Evolutionary conservation across 2,797 vertebrate species (phyloP).

Genomic region (Threskiornis aethiopicus): DNA sequence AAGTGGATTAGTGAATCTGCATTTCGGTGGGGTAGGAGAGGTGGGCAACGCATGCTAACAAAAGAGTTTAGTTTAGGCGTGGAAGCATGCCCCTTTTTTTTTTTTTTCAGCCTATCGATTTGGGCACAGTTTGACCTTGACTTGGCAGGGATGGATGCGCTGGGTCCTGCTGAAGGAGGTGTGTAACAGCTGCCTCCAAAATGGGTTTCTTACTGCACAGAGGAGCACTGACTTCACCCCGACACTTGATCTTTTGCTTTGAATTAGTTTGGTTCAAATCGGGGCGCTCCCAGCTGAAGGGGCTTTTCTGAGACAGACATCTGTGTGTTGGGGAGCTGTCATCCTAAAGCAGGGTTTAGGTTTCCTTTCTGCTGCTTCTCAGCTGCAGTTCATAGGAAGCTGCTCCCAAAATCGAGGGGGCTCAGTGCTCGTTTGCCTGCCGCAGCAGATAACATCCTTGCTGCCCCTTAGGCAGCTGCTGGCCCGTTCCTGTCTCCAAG

Average conservation of each 20-base stretch:
- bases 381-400: not conserved
- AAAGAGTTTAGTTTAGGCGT: not conserved
- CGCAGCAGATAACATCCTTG: not conserved
- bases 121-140: not conserved
- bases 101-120: not conserved
- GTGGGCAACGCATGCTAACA: not conserved
- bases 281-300: accelerated
- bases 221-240: not conserved
- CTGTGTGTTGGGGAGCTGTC: not conserved
- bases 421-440: not conserved
- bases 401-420: not conserved
- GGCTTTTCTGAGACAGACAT: not conserved
- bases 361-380: not conserved
- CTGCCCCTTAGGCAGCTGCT: not conserved
- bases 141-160: accelerated
- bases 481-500: not conserved
- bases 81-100: not conserved
- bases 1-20: not conserved
- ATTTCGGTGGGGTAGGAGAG: not conserved
- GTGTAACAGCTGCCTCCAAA: not conserved
- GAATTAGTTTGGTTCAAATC: not conserved
- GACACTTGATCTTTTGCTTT: not conserved
- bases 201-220: not conserved
- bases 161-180: not conserved
- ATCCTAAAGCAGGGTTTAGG: not conserved